These are phyloP conservation scores for Habroteleia sp. DNA, from an alignment of 2,888 invertebrate genomes.

Conservation along the genomic window DNA sequence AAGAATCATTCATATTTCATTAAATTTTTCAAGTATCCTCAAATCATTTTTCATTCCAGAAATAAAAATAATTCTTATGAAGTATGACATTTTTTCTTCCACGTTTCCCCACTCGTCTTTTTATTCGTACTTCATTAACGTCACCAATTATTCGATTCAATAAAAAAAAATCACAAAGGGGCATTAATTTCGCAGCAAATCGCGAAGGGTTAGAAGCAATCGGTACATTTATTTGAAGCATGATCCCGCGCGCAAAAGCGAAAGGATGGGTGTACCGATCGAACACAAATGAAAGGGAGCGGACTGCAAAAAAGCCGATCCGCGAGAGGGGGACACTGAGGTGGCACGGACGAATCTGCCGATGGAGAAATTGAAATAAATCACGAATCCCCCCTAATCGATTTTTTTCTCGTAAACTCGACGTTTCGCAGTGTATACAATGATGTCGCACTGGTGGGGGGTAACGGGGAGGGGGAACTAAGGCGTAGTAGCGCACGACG, in stretches of 20 bases:
- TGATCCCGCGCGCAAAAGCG: slow-evolving; percentile 41
- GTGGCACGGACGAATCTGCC: slow-evolving; percentile 47
- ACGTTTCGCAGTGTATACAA: slow-evolving; percentile 8
- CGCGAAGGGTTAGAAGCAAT: no score
- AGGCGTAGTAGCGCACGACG: slow-evolving; percentile 38
- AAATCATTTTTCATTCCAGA: no score
- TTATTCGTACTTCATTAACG: no score
- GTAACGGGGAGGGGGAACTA: slow-evolving; percentile 17
- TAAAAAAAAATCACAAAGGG: no score
- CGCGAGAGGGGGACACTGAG: slow-evolving; percentile 27
- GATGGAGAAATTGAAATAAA: slow-evolving; percentile 72
- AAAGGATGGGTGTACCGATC: slow-evolving; percentile 54
- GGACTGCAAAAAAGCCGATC: slow-evolving; percentile 7
- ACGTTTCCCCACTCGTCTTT: no score
- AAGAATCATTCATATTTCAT: no score
- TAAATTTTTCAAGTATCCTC: no score
- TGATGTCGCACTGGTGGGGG: not conserved
- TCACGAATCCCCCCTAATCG: slow-evolving; percentile 68
- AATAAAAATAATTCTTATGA: no score
- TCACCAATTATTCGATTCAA: no score
- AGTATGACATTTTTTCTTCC: no score
- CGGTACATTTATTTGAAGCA: slow-evolving; percentile 18
- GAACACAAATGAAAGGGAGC: slow-evolving; percentile 40
- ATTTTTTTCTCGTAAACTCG: slow-evolving; percentile 29
- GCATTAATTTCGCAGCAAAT: no score